Conservation (phyloP, 2,888 invertebrate genomes). For the Bombylius discolor region DNA sequence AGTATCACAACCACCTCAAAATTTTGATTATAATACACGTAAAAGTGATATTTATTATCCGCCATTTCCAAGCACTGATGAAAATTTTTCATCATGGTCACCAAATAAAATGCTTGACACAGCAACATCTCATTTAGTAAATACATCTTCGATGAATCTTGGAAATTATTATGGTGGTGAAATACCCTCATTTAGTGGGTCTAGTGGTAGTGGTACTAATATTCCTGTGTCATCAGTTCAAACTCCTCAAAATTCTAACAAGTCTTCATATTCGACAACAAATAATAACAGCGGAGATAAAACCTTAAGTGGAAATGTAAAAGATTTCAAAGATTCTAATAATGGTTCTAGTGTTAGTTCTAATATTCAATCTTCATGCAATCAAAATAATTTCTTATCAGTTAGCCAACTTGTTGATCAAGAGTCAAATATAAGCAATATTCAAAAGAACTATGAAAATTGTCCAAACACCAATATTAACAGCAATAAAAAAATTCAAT, state of each 20-base stretch:
- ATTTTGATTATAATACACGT: neutral
- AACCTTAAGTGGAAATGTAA: neutral
- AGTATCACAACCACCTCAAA: neutral
- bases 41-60: slow-evolving; percentile 12
- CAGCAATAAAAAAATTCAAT: neutral
- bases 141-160: neutral
- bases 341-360: neutral
- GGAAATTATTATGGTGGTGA: neutral
- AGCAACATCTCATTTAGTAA: neutral
- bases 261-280: neutral
- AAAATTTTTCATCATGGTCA: slow-evolving; percentile 43
- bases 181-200: neutral
- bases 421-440: neutral
- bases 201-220: neutral
- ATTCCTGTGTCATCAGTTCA: neutral
- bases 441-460: neutral
- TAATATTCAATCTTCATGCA: neutral
- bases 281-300: neutral
- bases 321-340: neutral
- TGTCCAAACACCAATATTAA: neutral
- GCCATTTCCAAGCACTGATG: slow-evolving; percentile 24
- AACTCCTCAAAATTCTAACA: neutral
- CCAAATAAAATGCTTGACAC: slow-evolving; percentile 36
- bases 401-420: slow-evolving; percentile 49
- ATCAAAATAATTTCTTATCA: slow-evolving; percentile 40